These are phyloP conservation scores for Chydorus sphaericus DNA, from an alignment of 2,888 invertebrate genomes.

Conservation along the genomic window DNA sequence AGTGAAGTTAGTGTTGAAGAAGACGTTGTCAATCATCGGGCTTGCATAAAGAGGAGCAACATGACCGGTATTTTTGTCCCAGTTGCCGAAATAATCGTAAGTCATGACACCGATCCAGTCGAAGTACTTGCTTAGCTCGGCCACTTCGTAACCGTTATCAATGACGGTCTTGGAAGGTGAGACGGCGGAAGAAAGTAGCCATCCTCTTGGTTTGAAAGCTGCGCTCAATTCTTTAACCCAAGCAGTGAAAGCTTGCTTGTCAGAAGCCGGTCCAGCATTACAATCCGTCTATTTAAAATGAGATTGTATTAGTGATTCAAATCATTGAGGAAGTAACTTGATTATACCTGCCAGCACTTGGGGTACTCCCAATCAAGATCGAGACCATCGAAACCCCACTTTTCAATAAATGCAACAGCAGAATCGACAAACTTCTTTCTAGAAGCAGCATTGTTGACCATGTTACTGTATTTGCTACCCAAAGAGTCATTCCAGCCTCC, in stretches of 20 bases:
- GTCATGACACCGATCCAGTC: slow-evolving; percentile 90
- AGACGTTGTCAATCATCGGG: slow-evolving; percentile 55
- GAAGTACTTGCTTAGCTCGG: slow-evolving; percentile 51
- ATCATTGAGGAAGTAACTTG: background rate
- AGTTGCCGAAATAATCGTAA: slow-evolving; percentile 80
- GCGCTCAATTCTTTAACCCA: slow-evolving; percentile 53
- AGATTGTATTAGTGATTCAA: no score
- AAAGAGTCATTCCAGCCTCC: slow-evolving; percentile 95
- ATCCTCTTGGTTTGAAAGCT: slow-evolving; percentile 48
- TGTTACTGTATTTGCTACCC: slow-evolving; percentile 72
- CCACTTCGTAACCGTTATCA: slow-evolving; percentile 68
- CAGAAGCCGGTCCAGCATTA: slow-evolving; percentile 64
- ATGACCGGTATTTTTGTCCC: slow-evolving; percentile 83
- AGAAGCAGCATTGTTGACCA: slow-evolving; percentile 60
- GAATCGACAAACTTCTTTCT: slow-evolving; percentile 58
- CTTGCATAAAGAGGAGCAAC: slow-evolving; percentile 71
- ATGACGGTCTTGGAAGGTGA: slow-evolving; percentile 77
- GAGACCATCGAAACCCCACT: slow-evolving; percentile 78
- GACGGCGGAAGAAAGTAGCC: slow-evolving; percentile 66
- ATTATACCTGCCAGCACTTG: slow-evolving; percentile 60
- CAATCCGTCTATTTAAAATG: slow-evolving; percentile 54
- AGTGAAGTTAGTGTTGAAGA: slow-evolving; percentile 41
- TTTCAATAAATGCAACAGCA: slow-evolving; percentile 56
- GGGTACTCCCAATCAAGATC: slow-evolving; percentile 94
- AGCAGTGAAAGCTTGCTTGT: slow-evolving; percentile 62